A percentile compares a stretch with the other conserved stretches of the same genome.
phyloP scores from a whole-genome alignment of 2,797 vertebrate genomes.

The Melanotaenia trifasciata region DNA sequence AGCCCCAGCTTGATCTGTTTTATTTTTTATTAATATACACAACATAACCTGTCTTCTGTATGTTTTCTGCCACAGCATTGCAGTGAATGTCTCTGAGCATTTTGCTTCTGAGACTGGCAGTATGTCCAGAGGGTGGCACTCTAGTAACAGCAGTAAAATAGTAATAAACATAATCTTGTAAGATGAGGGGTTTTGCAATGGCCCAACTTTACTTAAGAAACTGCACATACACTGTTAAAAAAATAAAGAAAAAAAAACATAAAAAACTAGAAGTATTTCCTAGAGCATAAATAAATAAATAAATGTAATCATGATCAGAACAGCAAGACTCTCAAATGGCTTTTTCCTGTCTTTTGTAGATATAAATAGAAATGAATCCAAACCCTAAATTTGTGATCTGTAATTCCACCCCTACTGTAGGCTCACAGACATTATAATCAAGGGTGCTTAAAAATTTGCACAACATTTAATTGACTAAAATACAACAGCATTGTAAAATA shows the following conservation, averaged over 20 bases:
- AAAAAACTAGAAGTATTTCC: no score
- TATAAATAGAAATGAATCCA: no score
- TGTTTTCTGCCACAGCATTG: neutral
- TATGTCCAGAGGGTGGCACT: conserved; percentile 70
- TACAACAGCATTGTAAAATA: neutral
- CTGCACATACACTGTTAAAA: no score
- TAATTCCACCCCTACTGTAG: neutral
- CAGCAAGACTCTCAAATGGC: neutral
- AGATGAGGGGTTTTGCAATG: no score
- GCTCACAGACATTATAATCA: no score
- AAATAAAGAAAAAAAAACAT: no score
- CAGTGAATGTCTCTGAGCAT: conserved; percentile 1
- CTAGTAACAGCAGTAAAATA: conserved; percentile 61
- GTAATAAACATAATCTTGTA: conserved; percentile 31
- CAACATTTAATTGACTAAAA: neutral
- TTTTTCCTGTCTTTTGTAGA: no score
- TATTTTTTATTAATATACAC: neutral
- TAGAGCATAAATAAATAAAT: no score
- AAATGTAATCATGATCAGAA: neutral
- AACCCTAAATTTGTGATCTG: neutral
- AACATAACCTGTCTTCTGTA: neutral
- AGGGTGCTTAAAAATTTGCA: no score
- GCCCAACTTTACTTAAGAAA: neutral
- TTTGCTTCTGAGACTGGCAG: conserved; percentile 25
- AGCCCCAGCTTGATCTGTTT: neutral